A percentile compares a stretch with the other conserved stretches of the same genome.
phyloP scores from a whole-genome alignment of 53 echinoderm and acorn worm genomes.

The Glandiceps talaboti region DNA sequence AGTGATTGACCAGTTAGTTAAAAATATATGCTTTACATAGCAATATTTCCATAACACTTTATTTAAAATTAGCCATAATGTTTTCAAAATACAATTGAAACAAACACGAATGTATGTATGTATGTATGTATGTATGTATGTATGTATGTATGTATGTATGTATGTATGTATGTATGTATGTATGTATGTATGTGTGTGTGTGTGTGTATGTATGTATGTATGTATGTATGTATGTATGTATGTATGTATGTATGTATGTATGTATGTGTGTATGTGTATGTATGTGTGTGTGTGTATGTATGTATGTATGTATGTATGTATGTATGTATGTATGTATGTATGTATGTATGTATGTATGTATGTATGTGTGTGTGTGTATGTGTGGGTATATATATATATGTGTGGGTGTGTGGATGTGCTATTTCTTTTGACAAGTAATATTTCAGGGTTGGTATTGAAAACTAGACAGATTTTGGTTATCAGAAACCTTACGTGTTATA shows the following conservation, averaged over 20 bases:
- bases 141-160: slow-evolving; percentile 12
- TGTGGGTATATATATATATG: not conserved
- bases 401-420: too few relatives aligned
- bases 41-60: too few relatives aligned
- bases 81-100: not conserved
- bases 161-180: slow-evolving; percentile 9
- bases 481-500: too few relatives aligned
- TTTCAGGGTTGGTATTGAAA: too few relatives aligned
- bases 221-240: slow-evolving; percentile 7
- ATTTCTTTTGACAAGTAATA: too few relatives aligned
- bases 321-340: not conserved
- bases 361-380: not conserved
- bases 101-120: slow-evolving; percentile 7
- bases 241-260: slow-evolving; percentile 10
- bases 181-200: slow-evolving; percentile 6
- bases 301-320: slow-evolving; percentile 1
- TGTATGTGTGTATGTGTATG: slow-evolving; percentile 6
- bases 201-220: slow-evolving; percentile 8
- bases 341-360: not conserved
- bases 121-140: slow-evolving; percentile 13
- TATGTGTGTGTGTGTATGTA: slow-evolving; percentile 9
- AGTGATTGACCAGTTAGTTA: too few relatives aligned
- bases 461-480: too few relatives aligned
- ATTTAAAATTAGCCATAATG: too few relatives aligned
- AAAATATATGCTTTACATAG: too few relatives aligned